Conservation (phyloP, 2,888 invertebrate species). For the Nomada goodeniana region DNA sequence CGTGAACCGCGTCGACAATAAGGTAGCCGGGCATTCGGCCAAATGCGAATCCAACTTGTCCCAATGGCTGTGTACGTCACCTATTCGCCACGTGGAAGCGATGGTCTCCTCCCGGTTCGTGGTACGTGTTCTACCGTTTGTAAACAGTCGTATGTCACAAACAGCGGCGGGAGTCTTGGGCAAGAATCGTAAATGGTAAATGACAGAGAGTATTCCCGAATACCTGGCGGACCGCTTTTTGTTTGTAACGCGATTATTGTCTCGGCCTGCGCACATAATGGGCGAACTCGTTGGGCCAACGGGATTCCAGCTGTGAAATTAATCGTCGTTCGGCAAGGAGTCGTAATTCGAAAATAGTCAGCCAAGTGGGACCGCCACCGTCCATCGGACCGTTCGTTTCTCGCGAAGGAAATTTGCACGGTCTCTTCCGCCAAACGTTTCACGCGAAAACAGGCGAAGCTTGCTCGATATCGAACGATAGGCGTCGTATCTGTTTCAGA, state of each 20-base stretch:
- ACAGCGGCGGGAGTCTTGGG: slow-evolving; percentile 2
- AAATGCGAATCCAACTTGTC: slow-evolving; percentile 60
- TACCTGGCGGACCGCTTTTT: too few relatives aligned
- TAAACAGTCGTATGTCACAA: slow-evolving; percentile 37
- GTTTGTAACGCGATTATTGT: background rate
- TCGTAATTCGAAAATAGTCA: slow-evolving; percentile 28
- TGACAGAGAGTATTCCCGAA: background rate
- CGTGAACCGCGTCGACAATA: background rate
- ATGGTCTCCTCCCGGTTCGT: background rate
- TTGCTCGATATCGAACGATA: background rate
- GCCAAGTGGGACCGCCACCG: background rate
- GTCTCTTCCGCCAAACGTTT: slow-evolving; percentile 28
- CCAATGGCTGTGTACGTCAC: slow-evolving; percentile 11
- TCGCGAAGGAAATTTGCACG: slow-evolving; percentile 27
- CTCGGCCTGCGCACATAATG: background rate
- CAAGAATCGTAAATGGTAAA: background rate
- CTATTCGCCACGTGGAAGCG: slow-evolving; percentile 8
- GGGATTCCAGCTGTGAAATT: slow-evolving; percentile 12
- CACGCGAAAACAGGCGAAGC: background rate
- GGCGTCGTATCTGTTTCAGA: background rate
- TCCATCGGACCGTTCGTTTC: slow-evolving; percentile 7
- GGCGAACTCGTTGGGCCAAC: too few relatives aligned
- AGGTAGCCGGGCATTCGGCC: slow-evolving; percentile 54
- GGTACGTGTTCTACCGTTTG: slow-evolving; percentile 8
- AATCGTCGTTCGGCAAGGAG: background rate